phyloP scores from a whole-genome alignment of 2,888 invertebrate genomes.

The Petrophora chlorosata region DNA sequence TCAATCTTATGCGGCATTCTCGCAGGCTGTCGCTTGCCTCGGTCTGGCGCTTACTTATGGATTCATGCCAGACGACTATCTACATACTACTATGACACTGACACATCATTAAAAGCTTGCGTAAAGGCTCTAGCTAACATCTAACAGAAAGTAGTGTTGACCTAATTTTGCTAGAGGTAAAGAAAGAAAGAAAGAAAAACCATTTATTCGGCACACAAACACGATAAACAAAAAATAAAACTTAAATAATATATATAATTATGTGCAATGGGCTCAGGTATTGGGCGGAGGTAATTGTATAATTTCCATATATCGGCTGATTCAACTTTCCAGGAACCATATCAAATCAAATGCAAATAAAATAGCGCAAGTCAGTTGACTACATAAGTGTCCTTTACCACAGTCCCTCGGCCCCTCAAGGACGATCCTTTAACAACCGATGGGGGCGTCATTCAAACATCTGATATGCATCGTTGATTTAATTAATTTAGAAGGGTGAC shows the following conservation, averaged over 20 bases:
- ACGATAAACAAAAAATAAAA: too few species aligned
- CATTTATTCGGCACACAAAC: too few species aligned
- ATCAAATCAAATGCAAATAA: background rate
- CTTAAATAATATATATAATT: too few species aligned
- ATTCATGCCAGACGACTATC: conserved; percentile 63
- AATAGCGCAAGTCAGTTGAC: conserved; percentile 10
- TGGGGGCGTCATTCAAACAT: conserved; percentile 42
- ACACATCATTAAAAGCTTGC: conserved; percentile 31
- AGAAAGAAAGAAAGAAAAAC: too few species aligned
- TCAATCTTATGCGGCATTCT: conserved; percentile 48
- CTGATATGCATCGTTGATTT: conserved; percentile 36
- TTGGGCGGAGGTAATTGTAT: too few species aligned
- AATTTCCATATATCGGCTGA: too few species aligned
- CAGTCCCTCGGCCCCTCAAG: conserved; percentile 39
- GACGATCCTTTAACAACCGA: conserved; percentile 40
- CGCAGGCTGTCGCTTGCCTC: conserved; percentile 61
- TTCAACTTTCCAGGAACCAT: too few species aligned
- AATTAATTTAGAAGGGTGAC: conserved; percentile 32
- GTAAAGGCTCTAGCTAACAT: background rate
- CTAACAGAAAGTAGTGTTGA: too few species aligned
- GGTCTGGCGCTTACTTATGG: conserved; percentile 60
- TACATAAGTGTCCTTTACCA: conserved; percentile 32
- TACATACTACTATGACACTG: conserved; percentile 21
- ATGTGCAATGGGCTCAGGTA: too few species aligned
- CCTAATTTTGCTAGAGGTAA: too few species aligned